Percentiles rank a stretch among this genome's conserved stretches.
phyloP scores from a whole-genome alignment of 2,113 vertebrate species.

The Opisthocomus hoazin region DNA sequence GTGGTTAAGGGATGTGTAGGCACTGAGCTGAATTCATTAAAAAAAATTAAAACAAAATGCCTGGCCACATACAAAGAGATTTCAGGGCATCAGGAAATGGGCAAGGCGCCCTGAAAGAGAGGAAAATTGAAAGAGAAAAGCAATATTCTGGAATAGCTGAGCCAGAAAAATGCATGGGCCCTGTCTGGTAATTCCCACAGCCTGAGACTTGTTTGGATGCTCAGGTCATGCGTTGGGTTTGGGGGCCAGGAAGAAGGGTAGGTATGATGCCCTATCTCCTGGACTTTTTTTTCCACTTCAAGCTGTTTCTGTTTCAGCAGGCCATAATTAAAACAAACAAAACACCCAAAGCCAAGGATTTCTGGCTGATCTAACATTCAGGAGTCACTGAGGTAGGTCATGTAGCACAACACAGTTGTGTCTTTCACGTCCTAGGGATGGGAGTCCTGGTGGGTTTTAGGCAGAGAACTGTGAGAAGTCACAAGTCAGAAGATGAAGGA shows the following conservation, averaged over 20 bases:
- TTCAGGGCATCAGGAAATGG: conserved; percentile 23
- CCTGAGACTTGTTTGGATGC: background rate
- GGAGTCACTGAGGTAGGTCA: background rate
- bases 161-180: background rate
- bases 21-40: conserved; percentile 46
- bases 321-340: background rate
- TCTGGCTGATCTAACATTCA: background rate
- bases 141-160: background rate
- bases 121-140: background rate
- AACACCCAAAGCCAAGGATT: background rate
- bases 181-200: background rate
- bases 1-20: conserved; percentile 22
- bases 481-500: background rate
- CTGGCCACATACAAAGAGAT: background rate
- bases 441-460: background rate
- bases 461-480: background rate
- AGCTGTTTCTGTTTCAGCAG: background rate
- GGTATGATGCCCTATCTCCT: background rate
- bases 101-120: conserved; percentile 4
- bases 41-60: conserved; percentile 51
- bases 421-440: background rate
- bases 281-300: background rate
- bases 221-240: background rate
- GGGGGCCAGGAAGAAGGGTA: background rate
- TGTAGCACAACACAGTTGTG: background rate